A percentile compares a stretch with the other conserved stretches of the same genome.
Evolutionary conservation across 1,140 invertebrate genomes (phyloP).

Genomic region (Lucilia cuprina): DNA sequence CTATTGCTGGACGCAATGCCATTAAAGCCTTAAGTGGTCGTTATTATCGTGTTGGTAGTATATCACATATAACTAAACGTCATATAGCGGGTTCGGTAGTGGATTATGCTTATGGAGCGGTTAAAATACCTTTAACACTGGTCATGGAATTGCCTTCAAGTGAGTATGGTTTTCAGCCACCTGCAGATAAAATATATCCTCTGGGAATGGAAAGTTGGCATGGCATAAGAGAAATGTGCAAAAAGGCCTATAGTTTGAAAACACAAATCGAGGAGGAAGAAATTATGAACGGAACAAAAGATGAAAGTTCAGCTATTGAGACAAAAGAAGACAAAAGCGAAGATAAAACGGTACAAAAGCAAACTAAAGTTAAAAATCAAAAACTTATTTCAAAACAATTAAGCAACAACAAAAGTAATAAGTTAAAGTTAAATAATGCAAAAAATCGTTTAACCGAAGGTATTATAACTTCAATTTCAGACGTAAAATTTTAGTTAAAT

Average conservation of each 20-base stretch:
- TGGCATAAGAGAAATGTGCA: slow-evolving; percentile 61
- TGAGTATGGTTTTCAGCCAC: slow-evolving; percentile 70
- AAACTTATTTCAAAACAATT: neutral
- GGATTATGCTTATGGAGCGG: slow-evolving; percentile 73
- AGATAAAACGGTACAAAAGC: too few relatives aligned
- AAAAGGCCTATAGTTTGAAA: slow-evolving; percentile 41
- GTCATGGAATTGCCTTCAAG: slow-evolving; percentile 74
- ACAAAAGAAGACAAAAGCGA: too few relatives aligned
- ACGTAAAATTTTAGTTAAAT: neutral
- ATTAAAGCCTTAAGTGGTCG: slow-evolving; percentile 66
- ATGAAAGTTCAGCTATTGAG: neutral
- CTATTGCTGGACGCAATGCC: slow-evolving; percentile 61
- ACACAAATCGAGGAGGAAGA: neutral
- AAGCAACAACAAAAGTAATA: neutral
- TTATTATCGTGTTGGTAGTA: slow-evolving; percentile 61
- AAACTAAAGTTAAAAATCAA: neutral
- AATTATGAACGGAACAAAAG: neutral
- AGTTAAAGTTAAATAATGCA: neutral
- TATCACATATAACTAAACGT: slow-evolving; percentile 61
- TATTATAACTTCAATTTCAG: neutral
- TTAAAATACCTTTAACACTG: slow-evolving; percentile 72
- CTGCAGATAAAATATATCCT: slow-evolving; percentile 68
- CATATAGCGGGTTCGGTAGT: slow-evolving; percentile 73
- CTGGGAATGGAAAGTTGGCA: slow-evolving; percentile 67
- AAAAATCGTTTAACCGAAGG: neutral